phyloP scores from a whole-genome alignment of 2,888 invertebrate species.

The Melitaea athalia region DNA sequence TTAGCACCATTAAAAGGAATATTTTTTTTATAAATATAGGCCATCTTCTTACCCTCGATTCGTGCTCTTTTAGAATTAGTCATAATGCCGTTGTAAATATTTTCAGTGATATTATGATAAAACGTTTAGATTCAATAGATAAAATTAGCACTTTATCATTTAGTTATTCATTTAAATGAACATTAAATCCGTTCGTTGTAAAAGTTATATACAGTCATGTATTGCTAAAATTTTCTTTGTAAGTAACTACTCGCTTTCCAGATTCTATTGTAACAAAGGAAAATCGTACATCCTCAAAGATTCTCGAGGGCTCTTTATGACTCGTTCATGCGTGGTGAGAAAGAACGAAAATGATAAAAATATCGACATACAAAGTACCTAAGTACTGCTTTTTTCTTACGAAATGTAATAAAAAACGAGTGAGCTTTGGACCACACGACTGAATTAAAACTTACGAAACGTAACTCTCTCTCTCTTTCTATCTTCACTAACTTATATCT shows the following conservation, averaged over 20 bases:
- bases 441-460: too few species aligned
- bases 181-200: background rate
- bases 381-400: background rate
- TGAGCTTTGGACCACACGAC: background rate
- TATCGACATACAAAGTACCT: background rate
- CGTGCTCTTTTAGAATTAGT: too few species aligned
- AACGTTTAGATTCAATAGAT: too few species aligned
- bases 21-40: too few species aligned
- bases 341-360: background rate
- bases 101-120: too few species aligned
- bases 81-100: too few species aligned
- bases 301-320: background rate
- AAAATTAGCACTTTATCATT: background rate
- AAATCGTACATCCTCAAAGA: background rate
- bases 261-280: background rate
- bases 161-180: background rate
- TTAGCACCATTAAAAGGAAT: too few species aligned
- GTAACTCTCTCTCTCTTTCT: too few species aligned
- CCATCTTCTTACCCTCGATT: too few species aligned
- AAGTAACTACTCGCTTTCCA: background rate
- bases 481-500: too few species aligned
- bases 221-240: background rate
- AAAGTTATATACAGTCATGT: background rate
- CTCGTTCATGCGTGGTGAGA: background rate
- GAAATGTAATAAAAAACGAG: background rate